phyloP scores from a whole-genome alignment of 2,888 invertebrate species.

The Protonemura montana region DNA sequence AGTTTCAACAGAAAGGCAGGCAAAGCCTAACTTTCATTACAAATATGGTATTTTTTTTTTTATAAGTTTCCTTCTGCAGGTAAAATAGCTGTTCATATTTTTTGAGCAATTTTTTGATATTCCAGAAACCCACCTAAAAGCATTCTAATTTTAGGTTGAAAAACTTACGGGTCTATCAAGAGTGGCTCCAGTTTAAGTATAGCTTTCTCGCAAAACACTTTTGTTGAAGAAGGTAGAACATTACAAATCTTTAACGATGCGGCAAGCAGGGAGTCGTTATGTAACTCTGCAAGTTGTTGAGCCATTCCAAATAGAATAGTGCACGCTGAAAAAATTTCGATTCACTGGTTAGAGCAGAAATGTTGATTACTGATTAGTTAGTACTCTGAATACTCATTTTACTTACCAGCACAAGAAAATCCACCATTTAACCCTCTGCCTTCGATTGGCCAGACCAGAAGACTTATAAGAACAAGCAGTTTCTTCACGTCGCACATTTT shows the following conservation, averaged over 20 bases:
- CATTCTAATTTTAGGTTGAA: neutral
- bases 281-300: slow-evolving; percentile 54
- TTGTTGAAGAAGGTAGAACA: slow-evolving; percentile 51
- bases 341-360: too few species aligned
- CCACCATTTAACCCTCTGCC: slow-evolving; percentile 54
- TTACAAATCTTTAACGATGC: slow-evolving; percentile 53
- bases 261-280: slow-evolving; percentile 53
- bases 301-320: slow-evolving; percentile 53
- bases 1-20: too few species aligned
- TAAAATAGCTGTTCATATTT: too few species aligned
- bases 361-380: too few species aligned
- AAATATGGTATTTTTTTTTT: too few species aligned
- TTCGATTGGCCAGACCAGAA: neutral
- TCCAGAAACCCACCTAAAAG: too few species aligned
- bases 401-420: slow-evolving; percentile 53
- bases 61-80: too few species aligned
- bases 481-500: neutral
- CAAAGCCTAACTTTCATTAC: too few species aligned
- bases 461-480: slow-evolving; percentile 8
- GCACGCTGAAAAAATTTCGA: slow-evolving; percentile 53
- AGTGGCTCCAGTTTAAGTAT: slow-evolving; percentile 53
- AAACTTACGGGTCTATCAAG: slow-evolving; percentile 52
- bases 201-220: slow-evolving; percentile 51
- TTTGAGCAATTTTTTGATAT: too few species aligned
- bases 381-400: neutral